Evolutionary conservation across 53 echinoderm and acorn worm species (phyloP), one percentile per base, ranked within the genome.

Genomic region (Holothuria scabra): DNA sequence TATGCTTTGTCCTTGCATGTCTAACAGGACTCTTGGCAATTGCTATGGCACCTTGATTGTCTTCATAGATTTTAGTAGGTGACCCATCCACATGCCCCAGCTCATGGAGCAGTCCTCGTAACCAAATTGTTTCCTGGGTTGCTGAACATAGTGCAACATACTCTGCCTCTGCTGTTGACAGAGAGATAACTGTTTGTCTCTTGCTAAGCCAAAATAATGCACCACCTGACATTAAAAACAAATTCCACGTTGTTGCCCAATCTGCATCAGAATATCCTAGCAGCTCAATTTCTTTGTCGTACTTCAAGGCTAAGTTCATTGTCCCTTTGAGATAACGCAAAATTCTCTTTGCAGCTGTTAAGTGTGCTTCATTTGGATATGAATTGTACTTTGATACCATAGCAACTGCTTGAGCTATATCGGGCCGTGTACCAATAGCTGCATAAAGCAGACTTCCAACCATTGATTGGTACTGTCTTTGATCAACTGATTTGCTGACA

Each of bases 351-450:
- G 33, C 34, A 66, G 66, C 66, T 66, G 66, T 13, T 28, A 1
- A 33, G 29, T 66, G 66, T 10, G 66, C 25, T 33, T 66, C 66
- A 28, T 66, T 66, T 66, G 66, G 66, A 66, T 66, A 28, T 4
- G 66, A 66, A 28, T 66, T 66, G 28, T 66, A 23, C 66, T 28
- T 66, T 23, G 66, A 66, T 66, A 66, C 66, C 66, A 66, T 66
- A 19, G 24, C 66, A 7, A 8, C 23, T 8, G 66, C 66, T 28
- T 66, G 66, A 26, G 66, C 32, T 31, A 66, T 66, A 66, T 1
- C 66, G 10, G 65, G 65, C 30, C 65, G 25, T 65, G 65, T 65
- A n/a, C 20, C 65, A n/a, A n/a, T n/a, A n/a, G n/a, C n/a, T n/a
- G n/a, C n/a, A n/a, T n/a, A n/a, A n/a, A n/a, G n/a, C n/a, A n/a